Evolutionary conservation across 1,140 invertebrate genomes (phyloP).

Genomic region (Lepidurus couesii): DNA sequence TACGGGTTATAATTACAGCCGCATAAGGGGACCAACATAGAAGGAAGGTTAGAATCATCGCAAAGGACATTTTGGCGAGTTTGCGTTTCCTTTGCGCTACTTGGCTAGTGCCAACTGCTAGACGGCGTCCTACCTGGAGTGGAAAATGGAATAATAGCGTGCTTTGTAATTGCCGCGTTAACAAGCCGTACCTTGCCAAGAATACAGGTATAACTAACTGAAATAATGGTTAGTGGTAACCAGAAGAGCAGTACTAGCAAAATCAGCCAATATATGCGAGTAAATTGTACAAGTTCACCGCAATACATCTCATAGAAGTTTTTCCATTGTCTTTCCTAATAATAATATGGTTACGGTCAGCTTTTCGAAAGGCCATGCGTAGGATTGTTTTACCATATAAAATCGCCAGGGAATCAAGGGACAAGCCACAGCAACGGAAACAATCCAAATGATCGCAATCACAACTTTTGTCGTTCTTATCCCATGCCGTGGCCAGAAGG

Average conservation of each 20-base stretch:
- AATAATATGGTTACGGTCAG: slow-evolving; percentile 28
- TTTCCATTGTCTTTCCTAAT: slow-evolving; percentile 59
- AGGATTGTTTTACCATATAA: slow-evolving; percentile 50
- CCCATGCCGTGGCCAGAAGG: slow-evolving; percentile 59
- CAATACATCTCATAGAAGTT: slow-evolving; percentile 64
- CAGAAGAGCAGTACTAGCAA: slow-evolving; percentile 62
- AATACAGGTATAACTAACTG: slow-evolving; percentile 58
- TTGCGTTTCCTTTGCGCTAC: slow-evolving; percentile 43
- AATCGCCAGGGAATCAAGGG: slow-evolving; percentile 59
- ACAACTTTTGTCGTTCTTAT: slow-evolving; percentile 54
- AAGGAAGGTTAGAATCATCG: slow-evolving; percentile 59
- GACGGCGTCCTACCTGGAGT: slow-evolving; percentile 1
- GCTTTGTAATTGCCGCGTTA: slow-evolving; percentile 16
- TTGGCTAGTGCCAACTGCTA: neutral
- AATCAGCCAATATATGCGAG: slow-evolving; percentile 66
- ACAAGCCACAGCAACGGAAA: slow-evolving; percentile 53
- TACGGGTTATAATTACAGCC: slow-evolving; percentile 56
- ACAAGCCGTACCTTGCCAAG: slow-evolving; percentile 53
- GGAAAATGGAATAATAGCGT: slow-evolving; percentile 11
- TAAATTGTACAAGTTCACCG: slow-evolving; percentile 54
- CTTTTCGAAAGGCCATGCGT: neutral
- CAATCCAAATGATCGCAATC: slow-evolving; percentile 61
- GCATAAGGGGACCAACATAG: slow-evolving; percentile 64
- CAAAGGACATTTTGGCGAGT: slow-evolving; percentile 62
- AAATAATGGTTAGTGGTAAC: slow-evolving; percentile 62